Evolutionary conservation across 2,888 invertebrate species (phyloP).

Genomic region (Torymus texanus): DNA sequence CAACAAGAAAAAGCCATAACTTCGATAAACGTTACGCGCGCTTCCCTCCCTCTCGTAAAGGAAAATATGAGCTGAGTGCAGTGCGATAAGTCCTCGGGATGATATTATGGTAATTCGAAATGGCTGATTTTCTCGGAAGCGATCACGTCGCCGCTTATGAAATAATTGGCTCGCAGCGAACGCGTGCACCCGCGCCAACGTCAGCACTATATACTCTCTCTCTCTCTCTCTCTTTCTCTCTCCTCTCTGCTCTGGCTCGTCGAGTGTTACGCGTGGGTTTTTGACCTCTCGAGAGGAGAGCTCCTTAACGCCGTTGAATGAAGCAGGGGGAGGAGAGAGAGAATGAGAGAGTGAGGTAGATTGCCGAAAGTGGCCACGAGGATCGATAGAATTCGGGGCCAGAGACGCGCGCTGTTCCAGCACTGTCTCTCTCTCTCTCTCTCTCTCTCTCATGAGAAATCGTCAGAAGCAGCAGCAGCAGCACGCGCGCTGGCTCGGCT

Average conservation of each 20-base stretch:
- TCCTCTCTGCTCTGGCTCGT: background rate
- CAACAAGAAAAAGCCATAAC: no score
- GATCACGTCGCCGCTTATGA: background rate
- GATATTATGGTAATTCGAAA: no score
- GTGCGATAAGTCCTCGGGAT: no score
- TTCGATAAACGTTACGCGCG: no score
- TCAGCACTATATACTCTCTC: background rate
- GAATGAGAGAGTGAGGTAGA: slow-evolving; percentile 40
- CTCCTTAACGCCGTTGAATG: slow-evolving; percentile 34
- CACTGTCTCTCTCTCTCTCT: no score
- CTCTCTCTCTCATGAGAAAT: slow-evolving; percentile 50
- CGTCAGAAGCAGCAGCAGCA: slow-evolving; percentile 7
- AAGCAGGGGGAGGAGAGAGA: slow-evolving; percentile 40
- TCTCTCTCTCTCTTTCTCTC: background rate
- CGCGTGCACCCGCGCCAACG: background rate
- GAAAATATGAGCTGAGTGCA: no score
- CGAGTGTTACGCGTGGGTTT: slow-evolving; percentile 43
- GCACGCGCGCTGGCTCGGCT: background rate
- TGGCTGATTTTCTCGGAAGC: no score
- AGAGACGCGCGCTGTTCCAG: slow-evolving; percentile 6
- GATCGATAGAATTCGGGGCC: slow-evolving; percentile 54
- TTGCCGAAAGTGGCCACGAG: slow-evolving; percentile 28
- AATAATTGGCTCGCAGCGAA: slow-evolving; percentile 4
- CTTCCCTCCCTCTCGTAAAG: no score
- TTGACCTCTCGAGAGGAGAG: slow-evolving; percentile 37